These are phyloP conservation scores for Nycteola revayana DNA, from an alignment of 2,888 invertebrate species.

Conservation along the genomic window DNA sequence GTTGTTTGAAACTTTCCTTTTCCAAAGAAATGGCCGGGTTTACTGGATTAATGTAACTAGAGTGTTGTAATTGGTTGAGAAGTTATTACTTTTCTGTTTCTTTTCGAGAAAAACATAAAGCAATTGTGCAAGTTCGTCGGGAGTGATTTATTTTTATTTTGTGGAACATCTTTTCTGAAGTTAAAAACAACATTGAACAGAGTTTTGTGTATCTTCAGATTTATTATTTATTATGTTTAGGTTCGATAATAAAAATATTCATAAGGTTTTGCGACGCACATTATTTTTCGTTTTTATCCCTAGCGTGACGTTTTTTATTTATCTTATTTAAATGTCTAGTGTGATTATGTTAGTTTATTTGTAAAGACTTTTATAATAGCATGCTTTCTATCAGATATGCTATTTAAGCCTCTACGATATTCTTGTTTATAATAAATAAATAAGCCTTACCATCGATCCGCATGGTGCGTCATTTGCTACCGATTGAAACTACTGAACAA, in stretches of 20 bases:
- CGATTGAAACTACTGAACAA: no score
- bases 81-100: constrained; percentile 69
- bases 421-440: no score
- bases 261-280: constrained; percentile 37
- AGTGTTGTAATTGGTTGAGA: constrained; percentile 72
- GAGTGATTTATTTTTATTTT: constrained; percentile 66
- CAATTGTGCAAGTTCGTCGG: constrained; percentile 59
- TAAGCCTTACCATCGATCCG: no score
- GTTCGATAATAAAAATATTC: constrained; percentile 44
- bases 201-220: constrained; percentile 50
- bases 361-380: no score
- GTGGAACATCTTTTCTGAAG: constrained; percentile 54
- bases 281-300: constrained; percentile 32
- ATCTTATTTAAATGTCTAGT: no score
- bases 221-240: constrained; percentile 53
- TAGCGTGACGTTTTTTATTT: no score
- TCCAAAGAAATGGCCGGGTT: constrained; percentile 54
- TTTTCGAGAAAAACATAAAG: constrained; percentile 66
- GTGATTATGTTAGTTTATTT: no score
- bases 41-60: constrained; percentile 69
- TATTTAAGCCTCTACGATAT: no score
- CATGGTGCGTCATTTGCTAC: no score
- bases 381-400: no score
- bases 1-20: constrained; percentile 70
- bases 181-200: constrained; percentile 55